Evolutionary conservation across 2,797 vertebrate species (phyloP).

Genomic region (Lacerta viridis): DNA sequence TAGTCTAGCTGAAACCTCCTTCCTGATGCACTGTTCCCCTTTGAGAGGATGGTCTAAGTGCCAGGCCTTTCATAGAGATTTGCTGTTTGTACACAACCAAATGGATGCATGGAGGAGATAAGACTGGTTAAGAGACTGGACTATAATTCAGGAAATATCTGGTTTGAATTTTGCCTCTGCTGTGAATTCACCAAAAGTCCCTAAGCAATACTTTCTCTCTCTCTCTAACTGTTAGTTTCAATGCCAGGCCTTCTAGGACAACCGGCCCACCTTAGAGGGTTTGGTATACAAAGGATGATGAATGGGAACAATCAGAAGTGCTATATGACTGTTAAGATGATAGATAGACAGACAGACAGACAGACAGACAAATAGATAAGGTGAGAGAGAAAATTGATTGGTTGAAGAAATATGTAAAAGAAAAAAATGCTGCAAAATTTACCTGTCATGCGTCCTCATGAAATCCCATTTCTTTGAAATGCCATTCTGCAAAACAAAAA

Average conservation of each 20-base stretch:
- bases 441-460: conserved; percentile 95
- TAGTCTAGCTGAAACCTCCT: too few species aligned
- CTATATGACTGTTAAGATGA: background rate
- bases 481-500: conserved; percentile 83
- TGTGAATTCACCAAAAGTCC: background rate
- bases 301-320: background rate
- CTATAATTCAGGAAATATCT: background rate
- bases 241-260: background rate
- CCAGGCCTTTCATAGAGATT: background rate
- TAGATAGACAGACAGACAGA: background rate
- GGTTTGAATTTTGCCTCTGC: background rate
- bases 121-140: background rate
- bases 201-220: background rate
- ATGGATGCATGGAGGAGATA: background rate
- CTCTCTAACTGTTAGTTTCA: background rate
- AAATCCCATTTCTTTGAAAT: conserved; percentile 93
- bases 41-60: background rate
- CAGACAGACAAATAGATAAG: background rate
- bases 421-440: conserved; percentile 51
- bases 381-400: background rate
- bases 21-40: background rate
- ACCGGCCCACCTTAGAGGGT: background rate
- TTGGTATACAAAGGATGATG: background rate
- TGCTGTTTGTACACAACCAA: background rate
- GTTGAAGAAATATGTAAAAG: conserved; percentile 22